These are phyloP conservation scores for Rhodophaea formosa DNA, from an alignment of 2,888 invertebrate genomes.

Conservation along the genomic window DNA sequence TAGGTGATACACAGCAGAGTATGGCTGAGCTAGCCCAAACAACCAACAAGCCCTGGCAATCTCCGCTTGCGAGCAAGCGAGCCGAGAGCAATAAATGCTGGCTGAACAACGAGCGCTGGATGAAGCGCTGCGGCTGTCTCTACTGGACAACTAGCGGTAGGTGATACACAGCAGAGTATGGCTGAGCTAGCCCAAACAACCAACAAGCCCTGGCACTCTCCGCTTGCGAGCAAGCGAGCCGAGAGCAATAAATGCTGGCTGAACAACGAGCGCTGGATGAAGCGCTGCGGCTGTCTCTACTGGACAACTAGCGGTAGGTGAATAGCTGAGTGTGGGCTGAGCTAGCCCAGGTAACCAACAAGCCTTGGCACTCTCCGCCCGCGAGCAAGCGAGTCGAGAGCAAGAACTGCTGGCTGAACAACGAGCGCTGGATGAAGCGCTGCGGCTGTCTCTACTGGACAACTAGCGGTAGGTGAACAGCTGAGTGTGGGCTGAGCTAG, in stretches of 20 bases:
- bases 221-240: constrained; percentile 48
- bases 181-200: no score
- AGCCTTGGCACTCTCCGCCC: constrained; percentile 56
- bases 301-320: constrained; percentile 75
- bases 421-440: constrained; percentile 86
- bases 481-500: no score
- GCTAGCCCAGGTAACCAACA: constrained; percentile 39
- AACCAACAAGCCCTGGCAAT: constrained; percentile 53
- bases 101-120: constrained; percentile 84
- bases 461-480: constrained; percentile 54
- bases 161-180: no score
- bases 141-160: constrained; percentile 79
- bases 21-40: constrained; percentile 22
- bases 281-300: constrained; percentile 87
- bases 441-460: constrained; percentile 88
- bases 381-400: constrained; percentile 47
- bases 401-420: constrained; percentile 67
- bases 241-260: constrained; percentile 50
- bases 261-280: constrained; percentile 85
- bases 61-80: constrained; percentile 54
- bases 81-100: constrained; percentile 47
- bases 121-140: constrained; percentile 87
- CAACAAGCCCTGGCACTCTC: constrained; percentile 55
- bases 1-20: constrained; percentile 24
- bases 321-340: no score